Conservation (phyloP, 2,797 vertebrate species). For the Pangasius macronema region DNA sequence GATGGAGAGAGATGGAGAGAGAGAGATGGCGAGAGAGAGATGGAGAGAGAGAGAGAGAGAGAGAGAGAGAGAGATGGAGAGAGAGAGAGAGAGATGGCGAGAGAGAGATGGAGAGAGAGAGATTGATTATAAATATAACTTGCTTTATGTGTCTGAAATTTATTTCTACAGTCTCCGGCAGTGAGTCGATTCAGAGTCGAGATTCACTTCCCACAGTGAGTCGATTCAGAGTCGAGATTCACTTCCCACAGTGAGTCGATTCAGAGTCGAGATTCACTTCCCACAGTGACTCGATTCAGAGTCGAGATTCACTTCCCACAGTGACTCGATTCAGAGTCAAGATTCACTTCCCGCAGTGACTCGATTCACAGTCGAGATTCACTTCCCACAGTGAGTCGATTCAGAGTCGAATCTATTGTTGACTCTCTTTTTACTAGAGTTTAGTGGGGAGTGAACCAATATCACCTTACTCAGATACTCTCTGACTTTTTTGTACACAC, state of each 20-base stretch:
- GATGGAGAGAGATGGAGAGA: background rate
- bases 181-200: background rate
- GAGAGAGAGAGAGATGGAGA: too few species aligned
- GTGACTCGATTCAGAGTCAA: background rate
- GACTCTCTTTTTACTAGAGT: background rate
- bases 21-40: background rate
- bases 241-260: too few species aligned
- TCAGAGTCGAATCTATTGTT: constrained; percentile 33
- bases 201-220: too few species aligned
- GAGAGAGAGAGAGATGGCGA: too few species aligned
- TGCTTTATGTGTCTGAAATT: background rate
- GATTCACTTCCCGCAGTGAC: too few species aligned
- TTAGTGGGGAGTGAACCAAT: background rate
- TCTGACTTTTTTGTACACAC: too few species aligned
- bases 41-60: background rate
- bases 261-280: background rate
- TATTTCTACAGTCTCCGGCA: too few species aligned
- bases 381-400: background rate
- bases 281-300: background rate
- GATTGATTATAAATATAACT: too few species aligned
- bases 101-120: too few species aligned
- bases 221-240: too few species aligned
- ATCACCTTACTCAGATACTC: background rate
- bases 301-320: background rate
- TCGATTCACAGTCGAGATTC: too few species aligned